These are phyloP conservation scores for Drosophila antonietae DNA, from an alignment of 2,888 invertebrate species.

Conservation along the genomic window DNA sequence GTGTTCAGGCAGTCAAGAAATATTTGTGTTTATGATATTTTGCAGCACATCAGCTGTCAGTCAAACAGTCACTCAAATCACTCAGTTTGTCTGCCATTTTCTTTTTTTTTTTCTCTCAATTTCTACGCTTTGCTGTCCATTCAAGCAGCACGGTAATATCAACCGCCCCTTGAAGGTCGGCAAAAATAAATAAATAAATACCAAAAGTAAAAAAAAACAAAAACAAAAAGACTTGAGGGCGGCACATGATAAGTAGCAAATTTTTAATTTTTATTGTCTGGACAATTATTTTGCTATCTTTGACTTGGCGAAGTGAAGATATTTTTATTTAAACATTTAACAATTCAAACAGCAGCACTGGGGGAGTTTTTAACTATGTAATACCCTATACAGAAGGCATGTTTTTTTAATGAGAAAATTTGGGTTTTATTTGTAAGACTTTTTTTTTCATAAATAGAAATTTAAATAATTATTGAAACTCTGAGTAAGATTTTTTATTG, in stretches of 20 bases:
- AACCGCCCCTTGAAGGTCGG: conserved; percentile 75
- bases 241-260: conserved; percentile 31
- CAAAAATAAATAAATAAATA: conserved; percentile 12
- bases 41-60: conserved; percentile 56
- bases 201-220: conserved; percentile 4
- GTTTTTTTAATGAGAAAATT: neutral
- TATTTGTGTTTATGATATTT: conserved; percentile 21
- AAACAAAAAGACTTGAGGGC: conserved; percentile 67
- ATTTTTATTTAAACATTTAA: neutral
- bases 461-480: too few relatives aligned
- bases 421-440: too few relatives aligned
- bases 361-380: neutral
- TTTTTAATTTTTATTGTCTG: conserved; percentile 22
- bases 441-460: too few relatives aligned
- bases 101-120: conserved; percentile 22
- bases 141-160: conserved; percentile 68
- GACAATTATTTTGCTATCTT: conserved; percentile 37
- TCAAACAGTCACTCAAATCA: conserved; percentile 50
- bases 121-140: conserved; percentile 55
- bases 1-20: conserved; percentile 21
- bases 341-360: neutral
- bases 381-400: neutral
- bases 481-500: too few relatives aligned
- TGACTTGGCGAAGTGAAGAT: neutral
- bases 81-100: conserved; percentile 31